Evolutionary conservation across 2,113 vertebrate genomes (phyloP).

Genomic region (Trachemys scripta): DNA sequence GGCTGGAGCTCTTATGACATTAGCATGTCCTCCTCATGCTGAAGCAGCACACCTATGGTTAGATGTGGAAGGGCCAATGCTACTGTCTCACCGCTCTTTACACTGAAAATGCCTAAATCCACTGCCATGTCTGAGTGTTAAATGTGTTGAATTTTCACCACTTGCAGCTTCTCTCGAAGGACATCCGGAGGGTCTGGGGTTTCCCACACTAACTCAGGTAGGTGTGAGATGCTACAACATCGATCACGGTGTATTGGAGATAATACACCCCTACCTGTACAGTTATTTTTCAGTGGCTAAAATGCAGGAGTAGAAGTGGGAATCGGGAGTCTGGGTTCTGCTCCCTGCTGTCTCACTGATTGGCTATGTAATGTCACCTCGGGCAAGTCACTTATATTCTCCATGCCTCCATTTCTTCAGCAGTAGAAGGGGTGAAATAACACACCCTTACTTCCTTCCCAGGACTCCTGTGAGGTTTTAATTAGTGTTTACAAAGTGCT

Average conservation of each 20-base stretch:
- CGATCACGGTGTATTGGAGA: neutral
- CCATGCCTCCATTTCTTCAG: neutral
- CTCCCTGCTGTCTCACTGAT: neutral
- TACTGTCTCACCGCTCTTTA: neutral
- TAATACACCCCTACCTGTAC: neutral
- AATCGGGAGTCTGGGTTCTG: neutral
- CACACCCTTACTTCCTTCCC: neutral
- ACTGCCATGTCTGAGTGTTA: neutral
- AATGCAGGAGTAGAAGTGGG: neutral
- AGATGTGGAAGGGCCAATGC: neutral
- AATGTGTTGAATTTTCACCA: slow-evolving; percentile 46
- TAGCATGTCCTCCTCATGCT: neutral
- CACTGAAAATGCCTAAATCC: neutral
- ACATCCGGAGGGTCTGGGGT: slow-evolving; percentile 10
- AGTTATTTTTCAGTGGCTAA: neutral
- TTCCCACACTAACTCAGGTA: slow-evolving; percentile 79
- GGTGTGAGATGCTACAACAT: neutral
- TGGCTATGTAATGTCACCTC: neutral
- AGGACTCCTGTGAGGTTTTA: neutral
- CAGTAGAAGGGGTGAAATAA: neutral
- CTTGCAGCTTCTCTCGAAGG: neutral
- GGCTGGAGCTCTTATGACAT: neutral
- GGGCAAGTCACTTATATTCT: neutral
- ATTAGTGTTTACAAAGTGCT: neutral
- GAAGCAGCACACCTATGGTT: neutral